phyloP scores from a whole-genome alignment of 2,888 invertebrate species.

The Thymelicus sylvestris region DNA sequence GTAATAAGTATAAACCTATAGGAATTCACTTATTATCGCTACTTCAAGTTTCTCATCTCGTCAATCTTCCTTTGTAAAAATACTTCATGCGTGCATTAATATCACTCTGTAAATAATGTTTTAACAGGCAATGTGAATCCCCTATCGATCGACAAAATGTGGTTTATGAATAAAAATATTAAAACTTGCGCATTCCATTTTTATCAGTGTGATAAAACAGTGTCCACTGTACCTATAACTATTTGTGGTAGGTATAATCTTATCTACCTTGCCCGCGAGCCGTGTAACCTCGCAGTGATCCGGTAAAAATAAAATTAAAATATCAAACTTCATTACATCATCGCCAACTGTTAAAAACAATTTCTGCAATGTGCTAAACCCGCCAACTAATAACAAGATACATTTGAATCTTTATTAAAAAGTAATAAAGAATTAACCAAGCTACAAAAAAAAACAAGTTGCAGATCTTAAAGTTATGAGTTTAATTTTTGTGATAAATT shows the following conservation, averaged over 20 bases:
- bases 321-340: no score
- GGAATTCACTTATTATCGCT: not conserved
- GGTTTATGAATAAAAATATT: slow-evolving; percentile 1
- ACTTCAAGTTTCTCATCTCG: slow-evolving; percentile 1
- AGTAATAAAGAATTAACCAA: no score
- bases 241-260: not conserved
- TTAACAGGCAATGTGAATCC: not conserved
- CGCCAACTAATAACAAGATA: not conserved
- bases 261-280: slow-evolving; percentile 2
- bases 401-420: not conserved
- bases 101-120: not conserved
- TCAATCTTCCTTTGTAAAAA: not conserved
- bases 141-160: not conserved
- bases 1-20: slow-evolving; percentile 2
- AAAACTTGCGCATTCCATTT: slow-evolving; percentile 2
- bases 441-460: no score
- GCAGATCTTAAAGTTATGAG: not conserved
- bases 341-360: no score
- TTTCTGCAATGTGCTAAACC: no score
- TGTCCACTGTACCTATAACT: not conserved
- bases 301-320: not conserved
- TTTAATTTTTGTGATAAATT: not conserved
- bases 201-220: slow-evolving; percentile 1
- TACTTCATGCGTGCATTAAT: not conserved
- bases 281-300: not conserved